Percentiles rank a stretch among this genome's conserved stretches.
Evolutionary conservation across 2,113 vertebrate species (phyloP).

Genomic region (Gorsachius goisagi): DNA sequence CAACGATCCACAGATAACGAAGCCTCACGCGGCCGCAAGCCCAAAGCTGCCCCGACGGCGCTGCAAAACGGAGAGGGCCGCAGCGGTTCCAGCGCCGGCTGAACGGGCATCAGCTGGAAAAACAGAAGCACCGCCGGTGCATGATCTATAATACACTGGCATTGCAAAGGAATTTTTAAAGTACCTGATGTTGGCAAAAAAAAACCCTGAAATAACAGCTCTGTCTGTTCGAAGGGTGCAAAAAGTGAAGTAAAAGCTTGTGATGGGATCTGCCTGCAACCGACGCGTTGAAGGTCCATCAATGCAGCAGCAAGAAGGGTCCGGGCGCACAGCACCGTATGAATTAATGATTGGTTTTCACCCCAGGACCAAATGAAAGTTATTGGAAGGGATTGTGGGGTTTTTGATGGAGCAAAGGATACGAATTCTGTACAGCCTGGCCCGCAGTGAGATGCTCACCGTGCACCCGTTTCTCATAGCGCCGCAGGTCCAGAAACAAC

Average conservation of each 20-base stretch:
- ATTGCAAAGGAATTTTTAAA: background rate
- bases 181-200: background rate
- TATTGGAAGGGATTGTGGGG: background rate
- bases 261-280: background rate
- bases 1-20: background rate
- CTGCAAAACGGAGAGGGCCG: background rate
- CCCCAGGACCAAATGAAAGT: background rate
- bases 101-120: background rate
- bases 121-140: background rate
- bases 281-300: background rate
- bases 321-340: too few relatives aligned
- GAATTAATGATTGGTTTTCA: background rate
- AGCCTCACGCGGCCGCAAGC: background rate
- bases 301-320: background rate
- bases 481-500: background rate
- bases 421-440: background rate
- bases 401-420: background rate
- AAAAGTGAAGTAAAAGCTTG: background rate
- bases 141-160: background rate
- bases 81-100: background rate
- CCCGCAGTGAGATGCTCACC: background rate
- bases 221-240: background rate
- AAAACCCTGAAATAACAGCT: background rate
- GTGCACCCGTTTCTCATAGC: too few relatives aligned
- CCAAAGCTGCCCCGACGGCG: fast-evolving